Conservation (phyloP, 2,888 invertebrate species). For the Tetramorium bicarinatum region DNA sequence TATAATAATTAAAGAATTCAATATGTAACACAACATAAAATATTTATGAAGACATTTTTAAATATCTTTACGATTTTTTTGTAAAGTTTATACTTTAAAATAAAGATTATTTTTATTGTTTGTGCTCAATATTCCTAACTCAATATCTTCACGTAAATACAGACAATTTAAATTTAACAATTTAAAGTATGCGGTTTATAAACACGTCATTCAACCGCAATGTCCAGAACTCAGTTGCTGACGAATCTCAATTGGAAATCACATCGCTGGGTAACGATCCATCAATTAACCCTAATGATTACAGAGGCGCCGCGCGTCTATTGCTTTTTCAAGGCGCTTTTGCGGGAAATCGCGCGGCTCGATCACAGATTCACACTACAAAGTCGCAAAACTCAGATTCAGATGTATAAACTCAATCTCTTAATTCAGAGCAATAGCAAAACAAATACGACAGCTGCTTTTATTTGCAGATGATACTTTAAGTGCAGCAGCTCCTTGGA, state of each 20-base stretch:
- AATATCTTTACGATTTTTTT: not conserved
- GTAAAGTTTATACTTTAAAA: not conserved
- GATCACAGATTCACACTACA: slow-evolving; percentile 10
- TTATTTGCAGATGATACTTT: not conserved
- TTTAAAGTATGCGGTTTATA: not conserved
- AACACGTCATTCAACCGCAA: slow-evolving; percentile 22
- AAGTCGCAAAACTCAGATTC: slow-evolving; percentile 1
- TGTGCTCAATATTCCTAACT: not conserved
- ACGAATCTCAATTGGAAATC: slow-evolving; percentile 65
- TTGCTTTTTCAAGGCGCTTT: slow-evolving; percentile 5
- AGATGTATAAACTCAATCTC: slow-evolving; percentile 22
- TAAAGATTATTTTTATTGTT: not conserved
- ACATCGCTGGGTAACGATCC: slow-evolving; percentile 47
- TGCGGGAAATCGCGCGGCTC: slow-evolving; percentile 12
- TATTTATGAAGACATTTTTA: not conserved
- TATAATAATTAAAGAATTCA: not conserved
- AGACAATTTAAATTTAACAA: not conserved
- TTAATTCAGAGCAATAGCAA: slow-evolving; percentile 5
- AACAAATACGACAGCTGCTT: not conserved
- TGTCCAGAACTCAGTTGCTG: slow-evolving; percentile 20
- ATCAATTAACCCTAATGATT: slow-evolving; percentile 66
- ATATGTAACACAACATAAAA: not conserved
- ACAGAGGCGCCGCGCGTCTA: slow-evolving; percentile 29
- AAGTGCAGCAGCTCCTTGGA: not conserved
- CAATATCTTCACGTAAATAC: not conserved